A percentile compares a stretch with the other conserved stretches of the same genome.
These are phyloP conservation scores for Atractosteus spatula DNA, from an alignment of 2,113 vertebrate species.

Conservation along the genomic window DNA sequence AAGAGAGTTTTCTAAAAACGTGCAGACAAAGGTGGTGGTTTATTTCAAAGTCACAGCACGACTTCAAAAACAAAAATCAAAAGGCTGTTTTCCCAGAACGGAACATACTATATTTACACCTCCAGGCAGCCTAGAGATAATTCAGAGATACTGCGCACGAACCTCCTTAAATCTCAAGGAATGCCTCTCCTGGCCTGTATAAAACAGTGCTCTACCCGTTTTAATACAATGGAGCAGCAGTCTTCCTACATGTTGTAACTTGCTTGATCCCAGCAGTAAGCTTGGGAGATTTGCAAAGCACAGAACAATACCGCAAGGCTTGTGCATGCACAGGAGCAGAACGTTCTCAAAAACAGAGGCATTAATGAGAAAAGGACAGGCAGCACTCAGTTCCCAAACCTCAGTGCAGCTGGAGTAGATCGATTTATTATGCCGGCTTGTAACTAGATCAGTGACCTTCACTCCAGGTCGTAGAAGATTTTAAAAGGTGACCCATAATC, in stretches of 20 bases:
- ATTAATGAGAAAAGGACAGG: background rate
- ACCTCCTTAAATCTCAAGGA: background rate
- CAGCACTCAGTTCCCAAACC: background rate
- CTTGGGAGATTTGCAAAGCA: background rate
- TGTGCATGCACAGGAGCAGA: background rate
- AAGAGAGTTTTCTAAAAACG: background rate
- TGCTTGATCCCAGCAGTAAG: background rate
- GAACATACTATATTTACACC: background rate
- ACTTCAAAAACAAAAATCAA: background rate
- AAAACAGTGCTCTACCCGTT: background rate
- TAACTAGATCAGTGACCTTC: background rate
- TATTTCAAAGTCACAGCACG: background rate
- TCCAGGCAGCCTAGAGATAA: background rate
- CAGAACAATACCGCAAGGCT: background rate
- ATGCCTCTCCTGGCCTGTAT: background rate
- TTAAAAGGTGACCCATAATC: too few species aligned
- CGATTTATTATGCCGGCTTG: background rate
- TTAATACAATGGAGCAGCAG: background rate
- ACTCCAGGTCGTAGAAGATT: too few species aligned
- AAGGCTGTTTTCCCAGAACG: background rate
- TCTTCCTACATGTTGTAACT: background rate
- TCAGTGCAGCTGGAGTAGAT: background rate
- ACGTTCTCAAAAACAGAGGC: background rate
- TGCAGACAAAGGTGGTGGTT: background rate
- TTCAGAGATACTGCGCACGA: background rate